Percentiles rank a stretch among this genome's conserved stretches.
phyloP scores from a whole-genome alignment of 2,797 vertebrate species.

The Galagoides demidoff region DNA sequence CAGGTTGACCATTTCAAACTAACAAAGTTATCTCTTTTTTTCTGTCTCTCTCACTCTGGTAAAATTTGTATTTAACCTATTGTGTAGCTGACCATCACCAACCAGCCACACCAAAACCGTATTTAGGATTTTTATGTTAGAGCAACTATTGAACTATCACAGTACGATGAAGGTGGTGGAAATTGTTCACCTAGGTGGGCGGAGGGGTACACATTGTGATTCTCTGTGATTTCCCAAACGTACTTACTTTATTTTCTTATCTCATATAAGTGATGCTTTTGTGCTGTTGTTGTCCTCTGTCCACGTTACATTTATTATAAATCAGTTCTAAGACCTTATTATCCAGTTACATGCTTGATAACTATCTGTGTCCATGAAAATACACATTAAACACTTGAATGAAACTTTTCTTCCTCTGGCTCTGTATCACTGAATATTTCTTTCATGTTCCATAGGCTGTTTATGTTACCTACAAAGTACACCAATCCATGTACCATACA shows the following conservation, averaged over 20 bases:
- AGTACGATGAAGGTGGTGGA: background rate
- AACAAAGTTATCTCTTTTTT: background rate
- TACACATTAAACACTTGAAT: background rate
- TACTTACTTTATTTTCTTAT: background rate
- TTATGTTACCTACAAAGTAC: background rate
- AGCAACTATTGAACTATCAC: background rate
- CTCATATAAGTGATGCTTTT: background rate
- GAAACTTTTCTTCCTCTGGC: background rate
- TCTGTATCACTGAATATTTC: background rate
- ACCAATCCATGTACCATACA: background rate
- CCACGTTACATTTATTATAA: background rate
- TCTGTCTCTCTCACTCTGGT: background rate
- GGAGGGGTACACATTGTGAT: background rate
- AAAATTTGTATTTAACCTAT: background rate
- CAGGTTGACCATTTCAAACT: background rate
- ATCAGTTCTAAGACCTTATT: background rate
- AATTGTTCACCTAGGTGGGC: background rate
- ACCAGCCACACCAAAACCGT: background rate
- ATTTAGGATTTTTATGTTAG: background rate
- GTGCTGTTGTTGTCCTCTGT: background rate
- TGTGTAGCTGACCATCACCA: background rate
- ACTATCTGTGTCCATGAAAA: constrained; percentile 34
- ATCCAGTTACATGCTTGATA: background rate
- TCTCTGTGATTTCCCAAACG: background rate
- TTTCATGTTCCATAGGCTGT: background rate